A percentile compares a stretch with the other conserved stretches of the same genome.
These are phyloP conservation scores for Apis laboriosa DNA, from an alignment of 1,140 invertebrate species.

Conservation along the genomic window DNA sequence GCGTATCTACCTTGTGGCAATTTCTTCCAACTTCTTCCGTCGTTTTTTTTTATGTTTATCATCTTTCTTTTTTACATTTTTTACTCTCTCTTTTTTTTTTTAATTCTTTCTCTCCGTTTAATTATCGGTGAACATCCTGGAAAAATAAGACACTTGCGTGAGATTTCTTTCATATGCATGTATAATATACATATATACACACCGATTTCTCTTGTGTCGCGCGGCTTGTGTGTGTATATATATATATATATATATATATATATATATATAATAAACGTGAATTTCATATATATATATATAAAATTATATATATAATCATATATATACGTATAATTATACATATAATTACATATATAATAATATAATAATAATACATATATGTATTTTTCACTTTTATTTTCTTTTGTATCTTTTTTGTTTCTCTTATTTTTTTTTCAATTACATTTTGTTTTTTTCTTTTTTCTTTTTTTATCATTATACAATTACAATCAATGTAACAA, in stretches of 20 bases:
- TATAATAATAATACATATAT: neutral
- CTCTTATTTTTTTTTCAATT: too few relatives aligned
- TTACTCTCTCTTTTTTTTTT: slow-evolving; percentile 8
- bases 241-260: slow-evolving; percentile 54
- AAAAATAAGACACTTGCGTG: slow-evolving; percentile 75
- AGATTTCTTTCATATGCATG: slow-evolving; percentile 72
- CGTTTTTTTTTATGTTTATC: slow-evolving; percentile 6
- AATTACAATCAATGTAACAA: slow-evolving; percentile 66
- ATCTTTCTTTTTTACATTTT: slow-evolving; percentile 7
- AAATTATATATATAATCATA: too few relatives aligned
- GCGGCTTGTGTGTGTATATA: slow-evolving; percentile 35
- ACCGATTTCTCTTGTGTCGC: slow-evolving; percentile 26
- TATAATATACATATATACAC: slow-evolving; percentile 58
- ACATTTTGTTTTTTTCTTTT: neutral
- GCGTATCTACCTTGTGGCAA: slow-evolving; percentile 51
- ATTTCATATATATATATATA: slow-evolving; percentile 28
- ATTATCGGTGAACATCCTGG: slow-evolving; percentile 69
- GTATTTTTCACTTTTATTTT: slow-evolving; percentile 50
- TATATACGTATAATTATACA: too few relatives aligned
- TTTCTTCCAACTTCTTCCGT: slow-evolving; percentile 63
- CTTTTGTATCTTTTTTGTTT: neutral
- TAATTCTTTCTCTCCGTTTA: slow-evolving; percentile 35
- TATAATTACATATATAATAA: too few relatives aligned
- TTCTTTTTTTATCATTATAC: slow-evolving; percentile 15
- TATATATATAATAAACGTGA: slow-evolving; percentile 57